Conservation (phyloP, 2,888 invertebrate species). For the Hoplodrina blanda region DNA sequence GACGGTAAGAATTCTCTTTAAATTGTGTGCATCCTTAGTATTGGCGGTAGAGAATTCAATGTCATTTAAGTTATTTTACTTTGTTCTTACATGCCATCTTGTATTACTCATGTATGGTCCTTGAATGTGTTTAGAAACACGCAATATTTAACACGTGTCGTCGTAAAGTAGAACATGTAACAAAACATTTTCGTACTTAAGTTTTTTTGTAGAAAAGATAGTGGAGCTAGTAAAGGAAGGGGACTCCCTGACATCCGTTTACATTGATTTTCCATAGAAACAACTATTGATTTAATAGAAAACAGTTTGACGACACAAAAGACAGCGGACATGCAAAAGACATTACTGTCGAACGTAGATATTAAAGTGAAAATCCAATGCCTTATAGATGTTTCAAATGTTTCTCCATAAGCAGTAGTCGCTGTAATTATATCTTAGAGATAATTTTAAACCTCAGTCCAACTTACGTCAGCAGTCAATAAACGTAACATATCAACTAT, state of each 20-base stretch:
- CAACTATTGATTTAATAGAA: slow-evolving; percentile 57
- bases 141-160: slow-evolving; percentile 51
- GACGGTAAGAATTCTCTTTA: slow-evolving; percentile 47
- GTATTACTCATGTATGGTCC: slow-evolving; percentile 53
- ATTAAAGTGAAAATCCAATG: slow-evolving; percentile 4
- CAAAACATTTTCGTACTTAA: slow-evolving; percentile 12
- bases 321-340: not conserved
- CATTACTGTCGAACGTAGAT: not conserved
- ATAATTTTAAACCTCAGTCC: slow-evolving; percentile 41
- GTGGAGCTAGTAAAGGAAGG: not conserved
- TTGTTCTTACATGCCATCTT: slow-evolving; percentile 45
- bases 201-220: slow-evolving; percentile 7
- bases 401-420: slow-evolving; percentile 23
- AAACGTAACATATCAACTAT: slow-evolving; percentile 58
- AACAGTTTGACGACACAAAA: not conserved
- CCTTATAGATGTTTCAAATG: slow-evolving; percentile 25
- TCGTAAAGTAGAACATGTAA: slow-evolving; percentile 11
- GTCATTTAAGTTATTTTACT: slow-evolving; percentile 43
- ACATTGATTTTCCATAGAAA: slow-evolving; percentile 47
- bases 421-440: slow-evolving; percentile 33
- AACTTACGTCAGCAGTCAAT: slow-evolving; percentile 55
- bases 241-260: not conserved
- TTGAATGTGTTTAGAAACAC: slow-evolving; percentile 39
- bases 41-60: slow-evolving; percentile 45
- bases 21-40: slow-evolving; percentile 42